A percentile compares a stretch with the other conserved stretches of the same genome.
phyloP scores from a whole-genome alignment of 2,888 invertebrate species.

The Lampropteryx suffumata region DNA sequence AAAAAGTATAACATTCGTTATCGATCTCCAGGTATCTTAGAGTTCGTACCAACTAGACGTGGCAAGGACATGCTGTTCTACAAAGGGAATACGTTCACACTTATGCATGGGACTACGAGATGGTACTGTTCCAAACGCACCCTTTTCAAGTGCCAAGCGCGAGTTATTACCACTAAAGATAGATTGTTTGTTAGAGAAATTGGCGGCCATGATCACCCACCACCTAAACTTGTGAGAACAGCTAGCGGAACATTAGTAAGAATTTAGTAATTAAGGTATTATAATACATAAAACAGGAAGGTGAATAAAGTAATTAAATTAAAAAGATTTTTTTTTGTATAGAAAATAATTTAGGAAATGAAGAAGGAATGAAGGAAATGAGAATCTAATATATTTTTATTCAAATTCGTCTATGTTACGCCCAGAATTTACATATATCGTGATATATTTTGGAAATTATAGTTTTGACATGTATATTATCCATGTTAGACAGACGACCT shows the following conservation, averaged over 20 bases:
- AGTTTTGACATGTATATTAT: too few species aligned
- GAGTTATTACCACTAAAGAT: slow-evolving; percentile 26
- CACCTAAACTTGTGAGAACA: slow-evolving; percentile 6
- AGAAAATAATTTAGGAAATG: too few species aligned
- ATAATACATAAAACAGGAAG: too few species aligned
- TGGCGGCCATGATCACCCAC: slow-evolving; percentile 22
- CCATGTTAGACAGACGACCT: too few species aligned
- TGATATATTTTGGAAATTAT: too few species aligned
- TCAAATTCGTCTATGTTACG: too few species aligned
- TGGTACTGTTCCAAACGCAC: slow-evolving; percentile 56
- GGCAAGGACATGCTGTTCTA: slow-evolving; percentile 26
- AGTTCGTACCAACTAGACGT: slow-evolving; percentile 18
- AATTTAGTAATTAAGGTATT: too few species aligned
- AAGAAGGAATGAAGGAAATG: too few species aligned
- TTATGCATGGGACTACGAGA: slow-evolving; percentile 42
- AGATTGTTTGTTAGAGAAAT: slow-evolving; percentile 3
- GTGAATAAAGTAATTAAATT: too few species aligned
- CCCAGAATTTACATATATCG: too few species aligned
- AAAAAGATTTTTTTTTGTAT: too few species aligned
- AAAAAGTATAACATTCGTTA: not conserved
- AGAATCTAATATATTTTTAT: too few species aligned
- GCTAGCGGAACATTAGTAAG: not conserved
- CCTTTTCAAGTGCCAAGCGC: slow-evolving; percentile 43
- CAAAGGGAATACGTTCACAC: slow-evolving; percentile 38
- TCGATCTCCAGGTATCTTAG: slow-evolving; percentile 3